These are phyloP conservation scores for Hemiscyllium ocellatum DNA, from an alignment of 2,113 vertebrate species.

Conservation along the genomic window DNA sequence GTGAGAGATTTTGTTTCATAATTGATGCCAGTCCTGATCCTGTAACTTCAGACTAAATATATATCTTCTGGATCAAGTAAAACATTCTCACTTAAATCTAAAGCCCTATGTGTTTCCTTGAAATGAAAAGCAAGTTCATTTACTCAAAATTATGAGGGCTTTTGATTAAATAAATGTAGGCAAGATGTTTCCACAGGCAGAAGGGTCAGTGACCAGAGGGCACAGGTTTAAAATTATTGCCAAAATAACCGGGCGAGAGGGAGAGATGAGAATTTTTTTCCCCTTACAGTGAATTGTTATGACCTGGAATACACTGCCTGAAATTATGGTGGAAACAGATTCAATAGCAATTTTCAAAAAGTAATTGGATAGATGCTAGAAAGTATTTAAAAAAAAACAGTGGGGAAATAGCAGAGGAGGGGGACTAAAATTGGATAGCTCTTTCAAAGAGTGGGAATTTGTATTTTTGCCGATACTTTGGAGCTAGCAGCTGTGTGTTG, in stretches of 20 bases:
- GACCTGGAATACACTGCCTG: background rate
- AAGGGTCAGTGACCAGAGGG: background rate
- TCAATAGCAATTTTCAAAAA: background rate
- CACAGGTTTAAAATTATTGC: background rate
- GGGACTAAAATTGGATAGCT: background rate
- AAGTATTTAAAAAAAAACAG: background rate
- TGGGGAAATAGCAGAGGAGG: background rate
- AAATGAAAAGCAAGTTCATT: background rate
- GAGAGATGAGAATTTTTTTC: background rate
- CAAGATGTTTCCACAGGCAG: background rate
- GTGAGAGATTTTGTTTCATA: conserved; percentile 17
- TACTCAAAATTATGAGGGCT: background rate
- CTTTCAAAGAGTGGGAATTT: background rate
- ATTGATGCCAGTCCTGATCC: background rate
- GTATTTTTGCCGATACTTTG: background rate
- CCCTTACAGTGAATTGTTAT: background rate
- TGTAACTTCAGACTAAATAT: background rate
- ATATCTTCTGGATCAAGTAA: background rate
- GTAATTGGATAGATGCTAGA: background rate
- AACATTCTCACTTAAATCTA: background rate
- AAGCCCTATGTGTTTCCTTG: background rate
- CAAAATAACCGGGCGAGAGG: background rate
- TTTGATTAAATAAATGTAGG: background rate
- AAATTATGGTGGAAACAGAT: background rate
- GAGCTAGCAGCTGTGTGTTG: background rate